Conservation (phyloP, 2,888 invertebrate genomes). For the Artemia sinica region DNA sequence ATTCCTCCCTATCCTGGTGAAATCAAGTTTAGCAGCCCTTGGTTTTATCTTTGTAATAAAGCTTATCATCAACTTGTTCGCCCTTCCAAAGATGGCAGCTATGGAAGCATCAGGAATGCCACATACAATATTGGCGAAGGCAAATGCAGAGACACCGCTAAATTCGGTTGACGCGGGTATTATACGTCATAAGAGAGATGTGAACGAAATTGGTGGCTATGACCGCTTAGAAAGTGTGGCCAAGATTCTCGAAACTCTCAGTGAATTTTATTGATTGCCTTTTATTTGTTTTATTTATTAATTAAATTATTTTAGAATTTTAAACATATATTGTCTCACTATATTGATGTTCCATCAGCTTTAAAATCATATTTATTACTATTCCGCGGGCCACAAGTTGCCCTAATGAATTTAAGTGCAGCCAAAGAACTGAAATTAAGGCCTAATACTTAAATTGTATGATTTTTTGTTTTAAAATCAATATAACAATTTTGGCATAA, state of each 20-base stretch:
- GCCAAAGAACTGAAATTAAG: too few species aligned
- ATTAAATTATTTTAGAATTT: too few species aligned
- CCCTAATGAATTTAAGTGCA: too few species aligned
- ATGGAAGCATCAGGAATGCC: not conserved
- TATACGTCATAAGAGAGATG: too few species aligned
- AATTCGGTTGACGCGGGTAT: not conserved
- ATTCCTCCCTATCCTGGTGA: not conserved
- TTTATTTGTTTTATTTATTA: not conserved
- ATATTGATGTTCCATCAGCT: too few species aligned
- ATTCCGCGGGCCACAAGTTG: too few species aligned
- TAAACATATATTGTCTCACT: too few species aligned
- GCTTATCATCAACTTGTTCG: conserved; percentile 2
- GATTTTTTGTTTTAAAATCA: too few species aligned
- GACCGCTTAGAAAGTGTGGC: not conserved
- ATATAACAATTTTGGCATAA: too few species aligned
- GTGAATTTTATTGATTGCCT: not conserved
- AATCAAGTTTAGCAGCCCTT: not conserved
- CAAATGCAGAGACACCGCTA: not conserved
- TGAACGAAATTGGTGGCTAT: too few species aligned
- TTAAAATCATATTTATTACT: too few species aligned
- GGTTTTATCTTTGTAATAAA: not conserved
- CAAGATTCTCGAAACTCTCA: not conserved
- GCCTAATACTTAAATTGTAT: too few species aligned
- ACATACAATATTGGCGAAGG: not conserved
- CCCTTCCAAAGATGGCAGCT: not conserved